A percentile compares a stretch with the other conserved stretches of the same genome.
phyloP scores from a whole-genome alignment of 2,888 invertebrate genomes.

The Pyrocoelia pectoralis region DNA sequence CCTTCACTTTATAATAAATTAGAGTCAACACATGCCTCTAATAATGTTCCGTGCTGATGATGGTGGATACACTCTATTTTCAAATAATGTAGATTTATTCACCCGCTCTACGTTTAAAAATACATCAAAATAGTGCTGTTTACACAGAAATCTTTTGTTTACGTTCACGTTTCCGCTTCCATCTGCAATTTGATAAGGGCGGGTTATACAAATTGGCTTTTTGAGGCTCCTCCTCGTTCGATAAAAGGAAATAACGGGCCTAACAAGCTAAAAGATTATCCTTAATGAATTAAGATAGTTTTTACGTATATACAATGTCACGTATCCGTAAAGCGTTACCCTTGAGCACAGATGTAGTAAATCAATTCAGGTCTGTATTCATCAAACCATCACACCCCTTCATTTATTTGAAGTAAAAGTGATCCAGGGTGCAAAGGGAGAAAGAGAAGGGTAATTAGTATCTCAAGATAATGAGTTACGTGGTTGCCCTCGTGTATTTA shows the following conservation, averaged over 20 bases:
- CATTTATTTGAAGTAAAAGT: slow-evolving; percentile 31
- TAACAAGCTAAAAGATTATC: neutral
- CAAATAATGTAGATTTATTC: too few relatives aligned
- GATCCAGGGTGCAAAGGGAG: slow-evolving; percentile 30
- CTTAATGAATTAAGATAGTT: neutral
- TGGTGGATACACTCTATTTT: too few relatives aligned
- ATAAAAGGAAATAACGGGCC: neutral
- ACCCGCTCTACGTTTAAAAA: too few relatives aligned
- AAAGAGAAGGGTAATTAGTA: slow-evolving; percentile 48
- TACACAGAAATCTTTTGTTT: too few relatives aligned
- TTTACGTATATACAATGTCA: neutral
- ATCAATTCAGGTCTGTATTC: slow-evolving; percentile 30
- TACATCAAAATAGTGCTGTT: too few relatives aligned
- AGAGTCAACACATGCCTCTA: too few relatives aligned
- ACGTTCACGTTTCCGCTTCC: too few relatives aligned
- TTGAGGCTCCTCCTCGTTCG: neutral
- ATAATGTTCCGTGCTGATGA: too few relatives aligned
- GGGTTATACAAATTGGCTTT: too few relatives aligned
- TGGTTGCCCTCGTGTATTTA: slow-evolving; percentile 54
- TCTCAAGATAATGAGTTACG: slow-evolving; percentile 55
- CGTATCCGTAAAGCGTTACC: neutral
- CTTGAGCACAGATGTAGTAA: slow-evolving; percentile 15
- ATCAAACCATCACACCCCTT: slow-evolving; percentile 28
- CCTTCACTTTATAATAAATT: too few relatives aligned
- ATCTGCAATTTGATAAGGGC: too few relatives aligned